A percentile compares a stretch with the other conserved stretches of the same genome.
Evolutionary conservation across 2,113 vertebrate genomes (phyloP).

Genomic region (Etia nguti): DNA sequence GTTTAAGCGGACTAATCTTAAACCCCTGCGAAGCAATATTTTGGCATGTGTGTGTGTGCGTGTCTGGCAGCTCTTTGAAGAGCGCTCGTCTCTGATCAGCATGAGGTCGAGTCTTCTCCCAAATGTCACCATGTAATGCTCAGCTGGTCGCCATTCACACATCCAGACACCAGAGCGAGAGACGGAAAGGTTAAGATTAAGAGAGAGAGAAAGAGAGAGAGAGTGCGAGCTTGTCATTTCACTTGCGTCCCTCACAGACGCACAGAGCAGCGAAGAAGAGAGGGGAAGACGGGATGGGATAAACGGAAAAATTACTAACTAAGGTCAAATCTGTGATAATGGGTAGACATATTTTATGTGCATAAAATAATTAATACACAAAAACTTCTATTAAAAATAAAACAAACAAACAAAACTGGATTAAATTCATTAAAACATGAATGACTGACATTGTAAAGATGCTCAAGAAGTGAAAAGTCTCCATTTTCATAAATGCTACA

Average conservation of each 20-base stretch:
- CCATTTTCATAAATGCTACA: background rate
- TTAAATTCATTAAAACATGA: background rate
- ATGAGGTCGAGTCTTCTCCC: constrained; percentile 29
- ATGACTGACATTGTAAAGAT: background rate
- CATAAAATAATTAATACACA: background rate
- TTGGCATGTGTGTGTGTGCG: background rate
- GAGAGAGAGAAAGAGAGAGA: background rate
- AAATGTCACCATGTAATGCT: constrained; percentile 45
- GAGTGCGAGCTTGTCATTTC: background rate
- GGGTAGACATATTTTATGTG: background rate
- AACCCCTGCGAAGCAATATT: background rate
- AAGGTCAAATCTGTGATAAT: background rate
- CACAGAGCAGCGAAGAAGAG: background rate
- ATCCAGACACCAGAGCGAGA: background rate
- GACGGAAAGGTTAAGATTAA: background rate
- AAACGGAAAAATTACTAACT: background rate
- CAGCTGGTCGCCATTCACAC: background rate
- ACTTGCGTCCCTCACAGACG: background rate
- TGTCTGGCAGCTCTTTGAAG: constrained; percentile 24
- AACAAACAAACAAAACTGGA: background rate
- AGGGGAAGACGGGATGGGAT: background rate
- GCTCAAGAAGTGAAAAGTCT: background rate
- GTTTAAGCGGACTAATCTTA: background rate
- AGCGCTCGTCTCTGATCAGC: constrained; percentile 17
- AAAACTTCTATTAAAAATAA: background rate